Evolutionary conservation across 2,797 vertebrate species (phyloP), one percentile per base, ranked within the genome.

Genomic region (Sebastes cheni): DNA sequence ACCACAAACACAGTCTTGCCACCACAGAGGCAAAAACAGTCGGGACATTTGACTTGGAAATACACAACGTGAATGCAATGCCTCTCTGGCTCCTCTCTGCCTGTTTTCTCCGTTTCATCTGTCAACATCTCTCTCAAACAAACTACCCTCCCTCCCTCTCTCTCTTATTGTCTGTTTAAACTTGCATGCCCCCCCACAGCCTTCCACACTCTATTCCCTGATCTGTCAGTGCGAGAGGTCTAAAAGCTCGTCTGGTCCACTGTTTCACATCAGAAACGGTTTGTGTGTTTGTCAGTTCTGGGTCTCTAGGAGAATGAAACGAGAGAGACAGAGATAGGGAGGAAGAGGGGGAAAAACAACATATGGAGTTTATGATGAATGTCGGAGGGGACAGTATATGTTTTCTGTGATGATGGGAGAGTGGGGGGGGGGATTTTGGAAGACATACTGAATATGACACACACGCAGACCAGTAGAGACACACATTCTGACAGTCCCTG

Each of bases 191-290:
- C 88, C 87, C 82, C 46, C 76, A 74, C 85, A 60, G 79, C 75
- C 78, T 72, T 84, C 80, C 81, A 83, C 91, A 88, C 88, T 89
- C 92, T 88, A 91, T 91, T 93, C 94, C 91, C 93, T 94, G 84
- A 91, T 90, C 93, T 95, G 95, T 95, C 94, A 95, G 88, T 77
- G 75, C 62, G 81, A 88, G 93, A 88, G 91, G 91, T 94, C 94
- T 95, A 94, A 96, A 95, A 96, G 95, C 94, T 89, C 85, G 89
- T 94, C 92, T 93, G 85, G 89, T 92, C 93, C 90, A 89, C 91
- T 94, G 95, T 95, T 95, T 86, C 83, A 91, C 94, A 95, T 96
- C 95, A 96, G 89, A 95, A 95, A 93, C 85, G 88, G 89, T 95
- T 96, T 93, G 91, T 90, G 91, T 94, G 91, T 94, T 94, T 95